phyloP scores from a whole-genome alignment of 1,140 invertebrate species.

The Papilio polytes region DNA sequence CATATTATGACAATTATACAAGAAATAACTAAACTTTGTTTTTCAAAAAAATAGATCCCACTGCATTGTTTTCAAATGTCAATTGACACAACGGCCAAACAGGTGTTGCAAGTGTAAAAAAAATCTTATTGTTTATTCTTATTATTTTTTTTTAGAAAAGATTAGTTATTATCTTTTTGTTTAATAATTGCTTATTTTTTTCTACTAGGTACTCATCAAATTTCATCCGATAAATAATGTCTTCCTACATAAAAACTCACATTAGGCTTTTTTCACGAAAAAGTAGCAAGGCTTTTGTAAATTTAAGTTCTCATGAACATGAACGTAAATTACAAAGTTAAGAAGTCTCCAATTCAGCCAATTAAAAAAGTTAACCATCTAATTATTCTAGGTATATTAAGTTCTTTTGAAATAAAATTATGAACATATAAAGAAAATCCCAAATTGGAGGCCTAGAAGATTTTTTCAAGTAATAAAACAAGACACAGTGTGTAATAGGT shows the following conservation, averaged over 20 bases:
- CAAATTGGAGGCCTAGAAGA: not conserved
- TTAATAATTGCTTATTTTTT: not conserved
- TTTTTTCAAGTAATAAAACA: not conserved
- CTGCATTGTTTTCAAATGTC: constrained; percentile 62
- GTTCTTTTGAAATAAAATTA: too few relatives aligned
- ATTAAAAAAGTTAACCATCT: too few relatives aligned
- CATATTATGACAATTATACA: constrained; percentile 36
- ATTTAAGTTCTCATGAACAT: too few relatives aligned
- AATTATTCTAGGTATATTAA: too few relatives aligned
- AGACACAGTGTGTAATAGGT: not conserved
- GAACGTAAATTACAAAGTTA: too few relatives aligned
- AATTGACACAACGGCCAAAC: constrained; percentile 59
- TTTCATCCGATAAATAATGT: too few relatives aligned
- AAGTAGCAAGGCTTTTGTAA: too few relatives aligned
- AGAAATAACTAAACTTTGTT: constrained; percentile 25
- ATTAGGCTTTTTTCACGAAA: too few relatives aligned
- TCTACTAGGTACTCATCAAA: too few relatives aligned
- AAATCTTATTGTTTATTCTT: not conserved
- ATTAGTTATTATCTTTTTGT: not conserved
- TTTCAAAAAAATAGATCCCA: constrained; percentile 24
- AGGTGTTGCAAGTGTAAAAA: constrained; percentile 8
- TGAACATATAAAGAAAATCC: too few relatives aligned
- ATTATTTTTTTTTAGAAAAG: not conserved
- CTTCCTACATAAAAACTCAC: too few relatives aligned
- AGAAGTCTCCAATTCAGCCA: too few relatives aligned